These are phyloP conservation scores for Geodia barretti DNA, from an alignment of 37 sponge, comb jelly and placozoan genomes.

Conservation along the genomic window DNA sequence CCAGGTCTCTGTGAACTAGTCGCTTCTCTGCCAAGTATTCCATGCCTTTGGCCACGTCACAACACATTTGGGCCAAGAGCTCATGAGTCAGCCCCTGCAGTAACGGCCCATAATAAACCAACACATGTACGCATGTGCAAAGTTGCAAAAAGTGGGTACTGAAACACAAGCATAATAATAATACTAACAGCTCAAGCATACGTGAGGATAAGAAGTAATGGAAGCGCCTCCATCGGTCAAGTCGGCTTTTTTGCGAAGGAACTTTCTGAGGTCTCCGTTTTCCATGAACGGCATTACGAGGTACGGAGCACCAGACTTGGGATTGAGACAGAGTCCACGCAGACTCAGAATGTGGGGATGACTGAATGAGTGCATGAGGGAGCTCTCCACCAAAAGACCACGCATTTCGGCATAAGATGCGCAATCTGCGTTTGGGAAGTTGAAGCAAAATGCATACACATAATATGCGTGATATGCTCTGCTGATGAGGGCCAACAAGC, in stretches of 20 bases:
- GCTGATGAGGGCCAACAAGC: too few relatives aligned
- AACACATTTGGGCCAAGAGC: slow-evolving; percentile 2
- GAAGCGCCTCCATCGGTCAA: background rate
- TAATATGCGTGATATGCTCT: background rate
- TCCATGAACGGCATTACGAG: slow-evolving; percentile 13
- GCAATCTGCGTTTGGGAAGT: background rate
- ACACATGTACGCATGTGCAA: slow-evolving; percentile 7
- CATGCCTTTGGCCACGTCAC: slow-evolving; percentile 2
- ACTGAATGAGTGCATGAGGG: slow-evolving; percentile 11
- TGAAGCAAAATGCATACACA: background rate
- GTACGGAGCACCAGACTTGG: slow-evolving; percentile 4
- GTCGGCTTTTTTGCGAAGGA: background rate
- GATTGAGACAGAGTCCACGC: background rate
- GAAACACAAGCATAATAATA: background rate
- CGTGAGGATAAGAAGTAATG: background rate
- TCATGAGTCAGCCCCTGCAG: background rate
- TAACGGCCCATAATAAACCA: too few relatives aligned
- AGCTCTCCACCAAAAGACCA: slow-evolving; percentile 3
- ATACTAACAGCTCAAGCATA: background rate
- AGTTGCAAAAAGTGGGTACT: background rate
- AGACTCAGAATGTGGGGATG: slow-evolving; percentile 5
- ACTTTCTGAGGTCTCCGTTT: slow-evolving; percentile 18
- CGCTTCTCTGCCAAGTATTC: background rate
- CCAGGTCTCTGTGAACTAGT: slow-evolving; percentile 19
- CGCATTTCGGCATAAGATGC: slow-evolving; percentile 8